Conservation (phyloP, 2,113 vertebrate species). For the Patagioenas fasciata region DNA sequence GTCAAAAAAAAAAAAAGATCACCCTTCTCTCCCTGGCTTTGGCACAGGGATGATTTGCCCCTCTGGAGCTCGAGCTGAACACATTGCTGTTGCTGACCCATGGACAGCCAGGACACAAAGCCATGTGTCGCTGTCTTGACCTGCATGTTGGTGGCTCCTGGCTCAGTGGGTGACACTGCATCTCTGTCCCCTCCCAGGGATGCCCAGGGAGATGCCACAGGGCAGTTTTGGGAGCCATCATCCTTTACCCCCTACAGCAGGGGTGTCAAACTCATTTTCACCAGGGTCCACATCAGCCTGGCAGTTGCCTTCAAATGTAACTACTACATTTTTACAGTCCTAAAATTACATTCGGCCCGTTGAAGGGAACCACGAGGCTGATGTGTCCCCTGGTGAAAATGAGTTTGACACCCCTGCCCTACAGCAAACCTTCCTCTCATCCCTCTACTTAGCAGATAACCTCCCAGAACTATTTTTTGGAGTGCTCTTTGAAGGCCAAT, state of each 20-base stretch:
- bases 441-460: not conserved
- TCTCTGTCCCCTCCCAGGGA: not conserved
- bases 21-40: slow-evolving; percentile 79
- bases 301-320: too few relatives aligned
- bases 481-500: not conserved
- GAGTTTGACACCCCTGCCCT: too few relatives aligned
- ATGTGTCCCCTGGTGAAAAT: too few relatives aligned
- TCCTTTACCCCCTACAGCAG: not conserved
- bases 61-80: slow-evolving; percentile 71
- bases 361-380: too few relatives aligned
- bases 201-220: not conserved
- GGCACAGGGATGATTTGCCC: slow-evolving; percentile 78
- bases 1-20: slow-evolving; percentile 85
- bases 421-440: not conserved
- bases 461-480: not conserved
- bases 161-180: not conserved
- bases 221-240: not conserved
- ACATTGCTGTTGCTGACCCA: slow-evolving; percentile 53
- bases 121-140: fast-evolving
- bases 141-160: not conserved
- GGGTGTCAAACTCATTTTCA: too few relatives aligned
- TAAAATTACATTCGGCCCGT: too few relatives aligned
- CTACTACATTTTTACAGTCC: too few relatives aligned
- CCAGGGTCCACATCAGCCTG: too few relatives aligned
- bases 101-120: not conserved